Conservation (phyloP, 2,888 invertebrate species). For the Melinaea marsaeus region DNA sequence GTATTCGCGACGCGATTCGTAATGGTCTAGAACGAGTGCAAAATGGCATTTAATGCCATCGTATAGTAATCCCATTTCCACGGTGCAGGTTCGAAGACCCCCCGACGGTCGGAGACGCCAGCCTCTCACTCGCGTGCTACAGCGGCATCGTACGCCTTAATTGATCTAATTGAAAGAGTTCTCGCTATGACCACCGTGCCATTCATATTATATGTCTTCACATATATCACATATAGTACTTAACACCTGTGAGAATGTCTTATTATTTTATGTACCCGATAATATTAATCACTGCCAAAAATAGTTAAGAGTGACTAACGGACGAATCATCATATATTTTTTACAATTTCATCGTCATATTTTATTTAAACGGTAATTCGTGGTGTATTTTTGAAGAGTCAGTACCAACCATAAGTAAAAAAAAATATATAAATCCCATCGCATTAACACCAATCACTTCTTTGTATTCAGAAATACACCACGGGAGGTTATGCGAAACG, state of each 20-base stretch:
- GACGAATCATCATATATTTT: no score
- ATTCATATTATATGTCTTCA: conserved; percentile 19
- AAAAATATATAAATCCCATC: conserved; percentile 17
- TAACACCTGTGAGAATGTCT: no score
- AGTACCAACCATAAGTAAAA: conserved; percentile 20
- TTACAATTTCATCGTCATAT: no score
- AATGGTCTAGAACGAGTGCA: conserved; percentile 52
- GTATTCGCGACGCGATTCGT: conserved; percentile 38
- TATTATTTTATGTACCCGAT: no score
- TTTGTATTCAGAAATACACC: conserved; percentile 50
- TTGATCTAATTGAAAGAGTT: conserved; percentile 63
- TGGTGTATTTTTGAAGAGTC: conserved; percentile 5
- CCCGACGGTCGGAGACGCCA: conserved; percentile 38
- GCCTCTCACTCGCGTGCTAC: conserved; percentile 51
- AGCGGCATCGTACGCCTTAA: conserved; percentile 47
- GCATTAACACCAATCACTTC: conserved; percentile 41
- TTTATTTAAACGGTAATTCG: no score
- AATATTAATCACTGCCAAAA: no score
- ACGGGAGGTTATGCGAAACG: conserved; percentile 54
- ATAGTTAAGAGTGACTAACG: no score
- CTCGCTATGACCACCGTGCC: conserved; percentile 39
- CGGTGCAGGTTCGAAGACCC: conserved; percentile 67
- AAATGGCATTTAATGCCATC: conserved; percentile 61
- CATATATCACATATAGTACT: no score
- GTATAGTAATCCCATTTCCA: conserved; percentile 72